Base-by-base conservation (phyloP, 2,888 invertebrate genomes). In the Tiliacea aurago region DNA sequence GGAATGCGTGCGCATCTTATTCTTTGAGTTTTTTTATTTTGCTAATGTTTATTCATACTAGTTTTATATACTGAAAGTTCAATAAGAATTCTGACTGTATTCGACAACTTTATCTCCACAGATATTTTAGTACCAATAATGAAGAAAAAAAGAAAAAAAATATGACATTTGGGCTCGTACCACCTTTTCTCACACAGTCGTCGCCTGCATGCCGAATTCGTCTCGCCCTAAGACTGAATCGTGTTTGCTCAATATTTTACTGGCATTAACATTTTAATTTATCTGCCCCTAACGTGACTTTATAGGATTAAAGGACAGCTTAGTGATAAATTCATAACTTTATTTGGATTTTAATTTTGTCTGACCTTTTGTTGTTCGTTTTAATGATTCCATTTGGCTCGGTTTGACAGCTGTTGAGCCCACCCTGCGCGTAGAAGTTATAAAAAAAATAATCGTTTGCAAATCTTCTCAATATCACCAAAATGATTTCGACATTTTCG, bases 251-350 rank as follows among this genome's bases (percentile, higher is more conserved):
- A 90, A 90, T 87, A 90, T 89, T 89, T 89, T 89, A 86, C 82
- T 76, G 86, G 84, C 88, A 90, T 90, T 90, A 91, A 91, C 88
- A 89, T 90, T 90, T 89, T 88, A 90, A 90, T 91, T 89, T 89
- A 88, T 89, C 83, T 83, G 82, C 78, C 84, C 83, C 82, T 84
- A 77, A 84, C 83, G 74, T 86, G 68, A 79, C 78, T 82, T 84
- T 87, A 85, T 79, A 87, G 86, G 91, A 91, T 91, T 89, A 91
- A 83, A 79, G 71, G 86, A 88, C 89, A 88, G 85, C 72, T 86
- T 74, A 76, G 85, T 81, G 75, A 90, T 91, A 91, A 90, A 91
- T 89, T 90, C 78, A 85, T 89, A 84, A 89, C 78, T 90, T 89
- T 89, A 90, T 90, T 89, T 85, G 78, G 75, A 83, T 86, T 87